Percentiles rank a stretch among this genome's conserved stretches.
These are phyloP conservation scores for Nothobranchius kuhntae DNA, from an alignment of 2,113 vertebrate genomes.

Conservation along the genomic window DNA sequence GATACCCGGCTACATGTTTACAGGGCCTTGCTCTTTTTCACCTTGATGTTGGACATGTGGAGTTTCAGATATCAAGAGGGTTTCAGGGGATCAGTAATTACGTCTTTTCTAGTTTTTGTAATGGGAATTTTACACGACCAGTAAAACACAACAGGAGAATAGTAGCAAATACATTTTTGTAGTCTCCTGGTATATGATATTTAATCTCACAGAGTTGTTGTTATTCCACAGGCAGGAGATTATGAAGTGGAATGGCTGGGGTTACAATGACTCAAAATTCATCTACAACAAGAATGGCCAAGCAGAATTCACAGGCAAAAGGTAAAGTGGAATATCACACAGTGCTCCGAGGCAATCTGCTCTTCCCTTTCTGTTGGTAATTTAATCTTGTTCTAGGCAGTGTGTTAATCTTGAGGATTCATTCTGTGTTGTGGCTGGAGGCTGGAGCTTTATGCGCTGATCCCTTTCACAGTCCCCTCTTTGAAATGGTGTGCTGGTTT, in stretches of 20 bases:
- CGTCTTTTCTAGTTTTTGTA: background rate
- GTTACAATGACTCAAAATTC: conserved; percentile 95
- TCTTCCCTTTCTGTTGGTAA: background rate
- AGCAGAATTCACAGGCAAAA: conserved; percentile 95
- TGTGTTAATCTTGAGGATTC: conserved; percentile 7
- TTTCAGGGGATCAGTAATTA: background rate
- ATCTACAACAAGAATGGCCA: conserved; percentile 97
- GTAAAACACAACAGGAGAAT: background rate
- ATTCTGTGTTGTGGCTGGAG: conserved; percentile 1
- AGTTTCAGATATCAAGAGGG: background rate
- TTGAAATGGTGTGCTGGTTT: conserved; percentile 11
- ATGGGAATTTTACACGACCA: background rate
- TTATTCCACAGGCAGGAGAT: conserved; percentile 88
- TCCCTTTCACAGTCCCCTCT: conserved; percentile 31
- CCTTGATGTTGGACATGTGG: background rate
- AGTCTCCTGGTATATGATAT: background rate
- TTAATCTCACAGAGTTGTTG: background rate
- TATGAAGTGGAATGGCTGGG: conserved; percentile 99
- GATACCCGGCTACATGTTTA: no score
- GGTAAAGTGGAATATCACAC: conserved; percentile 72
- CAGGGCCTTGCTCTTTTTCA: background rate
- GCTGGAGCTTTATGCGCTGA: conserved; percentile 28
- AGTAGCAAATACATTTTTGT: background rate
- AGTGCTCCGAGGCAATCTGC: background rate
- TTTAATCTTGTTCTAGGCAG: conserved; percentile 1